Percentiles rank a stretch among this genome's conserved stretches.
Conservation (phyloP, 2,113 vertebrate species). For the Mus pahari region DNA sequence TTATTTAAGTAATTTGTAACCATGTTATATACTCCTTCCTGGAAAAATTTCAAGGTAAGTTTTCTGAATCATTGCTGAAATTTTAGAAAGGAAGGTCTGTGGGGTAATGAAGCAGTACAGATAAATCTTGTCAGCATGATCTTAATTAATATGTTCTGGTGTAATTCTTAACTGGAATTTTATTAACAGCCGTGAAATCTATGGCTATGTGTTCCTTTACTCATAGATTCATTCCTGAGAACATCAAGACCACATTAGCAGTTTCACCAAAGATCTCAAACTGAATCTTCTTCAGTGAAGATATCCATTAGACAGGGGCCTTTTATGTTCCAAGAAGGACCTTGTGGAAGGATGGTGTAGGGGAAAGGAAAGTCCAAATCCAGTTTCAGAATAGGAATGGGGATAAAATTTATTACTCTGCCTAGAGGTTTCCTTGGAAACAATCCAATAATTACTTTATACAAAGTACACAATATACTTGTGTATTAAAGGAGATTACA, state of each 20-base stretch:
- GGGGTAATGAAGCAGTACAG: constrained; percentile 57
- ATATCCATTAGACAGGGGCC: constrained; percentile 55
- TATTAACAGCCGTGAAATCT: constrained; percentile 71
- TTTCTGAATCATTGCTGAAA: constrained; percentile 3
- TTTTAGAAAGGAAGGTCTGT: not conserved
- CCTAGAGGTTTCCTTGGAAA: constrained; percentile 38
- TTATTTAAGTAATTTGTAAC: not conserved
- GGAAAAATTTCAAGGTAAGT: not conserved
- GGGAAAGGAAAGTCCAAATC: not conserved
- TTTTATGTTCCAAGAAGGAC: not conserved
- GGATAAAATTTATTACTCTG: constrained; percentile 32
- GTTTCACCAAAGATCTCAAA: constrained; percentile 78
- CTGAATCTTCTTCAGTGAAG: constrained; percentile 51
- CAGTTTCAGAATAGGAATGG: not conserved
- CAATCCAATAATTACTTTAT: constrained; percentile 24
- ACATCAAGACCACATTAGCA: constrained; percentile 64
- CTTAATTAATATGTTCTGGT: constrained; percentile 54
- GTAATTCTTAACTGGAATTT: constrained; percentile 74
- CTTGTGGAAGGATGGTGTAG: not conserved
- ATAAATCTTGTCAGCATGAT: not conserved
- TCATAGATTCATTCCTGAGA: constrained; percentile 70
- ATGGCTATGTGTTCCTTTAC: constrained; percentile 51
- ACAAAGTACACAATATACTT: constrained; percentile 44
- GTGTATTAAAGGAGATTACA: constrained; percentile 24
- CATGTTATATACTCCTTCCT: not conserved